phyloP scores from a whole-genome alignment of 2,888 invertebrate genomes.

The Troides oblongomaculatus region DNA sequence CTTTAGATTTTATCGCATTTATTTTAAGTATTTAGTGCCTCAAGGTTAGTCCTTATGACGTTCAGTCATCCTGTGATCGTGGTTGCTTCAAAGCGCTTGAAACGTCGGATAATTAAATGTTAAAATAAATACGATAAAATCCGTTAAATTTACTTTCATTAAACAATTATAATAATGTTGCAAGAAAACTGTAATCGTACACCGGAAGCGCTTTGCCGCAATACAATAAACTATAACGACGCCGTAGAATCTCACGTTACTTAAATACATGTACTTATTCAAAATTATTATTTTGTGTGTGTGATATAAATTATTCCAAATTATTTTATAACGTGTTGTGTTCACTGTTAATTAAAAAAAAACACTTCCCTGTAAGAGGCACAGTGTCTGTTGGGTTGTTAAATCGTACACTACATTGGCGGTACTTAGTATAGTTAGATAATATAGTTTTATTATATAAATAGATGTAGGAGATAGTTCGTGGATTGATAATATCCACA shows the following conservation, averaged over 20 bases:
- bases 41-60: too few relatives aligned
- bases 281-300: constrained; percentile 32
- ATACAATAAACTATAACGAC: neutral
- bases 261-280: constrained; percentile 37
- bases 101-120: too few relatives aligned
- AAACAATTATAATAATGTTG: neutral
- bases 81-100: too few relatives aligned
- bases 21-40: too few relatives aligned
- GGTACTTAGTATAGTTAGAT: constrained; percentile 60
- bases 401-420: constrained; percentile 39
- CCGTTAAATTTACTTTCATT: neutral
- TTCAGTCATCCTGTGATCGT: too few relatives aligned
- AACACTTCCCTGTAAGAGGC: constrained; percentile 35
- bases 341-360: constrained; percentile 17
- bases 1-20: too few relatives aligned
- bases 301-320: constrained; percentile 39
- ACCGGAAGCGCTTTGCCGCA: neutral
- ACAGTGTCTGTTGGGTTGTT: constrained; percentile 31
- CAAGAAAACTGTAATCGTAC: neutral
- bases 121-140: too few relatives aligned
- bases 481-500: constrained; percentile 84
- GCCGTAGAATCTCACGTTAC: constrained; percentile 40
- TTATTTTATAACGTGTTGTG: constrained; percentile 8
- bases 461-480: constrained; percentile 53
- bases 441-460: constrained; percentile 42